These are phyloP conservation scores for Ophion costatus DNA, from an alignment of 2,888 invertebrate genomes.

Conservation along the genomic window DNA sequence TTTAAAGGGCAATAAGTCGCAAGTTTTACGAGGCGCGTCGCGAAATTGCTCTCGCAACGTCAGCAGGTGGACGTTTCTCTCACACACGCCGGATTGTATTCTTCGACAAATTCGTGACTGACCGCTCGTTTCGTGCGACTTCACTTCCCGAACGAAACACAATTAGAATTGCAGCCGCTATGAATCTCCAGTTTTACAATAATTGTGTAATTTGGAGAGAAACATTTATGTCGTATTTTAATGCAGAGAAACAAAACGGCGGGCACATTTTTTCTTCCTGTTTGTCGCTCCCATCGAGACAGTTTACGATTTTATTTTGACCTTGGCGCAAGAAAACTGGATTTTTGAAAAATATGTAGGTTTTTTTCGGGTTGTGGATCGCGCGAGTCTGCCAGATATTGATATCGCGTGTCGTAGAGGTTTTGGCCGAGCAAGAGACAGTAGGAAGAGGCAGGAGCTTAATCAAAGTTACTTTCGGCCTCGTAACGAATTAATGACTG, in stretches of 20 bases:
- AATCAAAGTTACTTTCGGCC: constrained; percentile 61
- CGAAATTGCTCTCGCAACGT: constrained; percentile 35
- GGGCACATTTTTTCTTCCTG: not conserved
- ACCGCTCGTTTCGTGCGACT: constrained; percentile 6
- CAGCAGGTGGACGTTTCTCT: constrained; percentile 14
- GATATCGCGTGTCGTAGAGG: constrained; percentile 14
- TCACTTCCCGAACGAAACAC: not conserved
- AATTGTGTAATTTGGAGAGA: not conserved
- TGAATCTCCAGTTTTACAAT: not conserved
- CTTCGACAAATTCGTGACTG: not conserved
- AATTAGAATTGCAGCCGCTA: not conserved
- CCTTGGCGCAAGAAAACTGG: not conserved
- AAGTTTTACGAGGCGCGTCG: constrained; percentile 43
- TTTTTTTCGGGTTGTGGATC: constrained; percentile 14
- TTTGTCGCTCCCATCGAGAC: not conserved
- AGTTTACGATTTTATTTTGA: constrained; percentile 11
- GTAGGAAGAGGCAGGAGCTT: constrained; percentile 23
- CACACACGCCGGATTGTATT: not conserved
- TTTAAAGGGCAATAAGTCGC: constrained; percentile 21
- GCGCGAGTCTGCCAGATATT: constrained; percentile 32
- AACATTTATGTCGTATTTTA: not conserved
- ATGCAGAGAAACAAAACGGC: not conserved
- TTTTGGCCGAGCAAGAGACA: not conserved
- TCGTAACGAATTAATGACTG: constrained; percentile 28
- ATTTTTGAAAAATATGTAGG: not conserved